These are phyloP conservation scores for Torymus texanus DNA, from an alignment of 2,888 invertebrate genomes.

Conservation along the genomic window DNA sequence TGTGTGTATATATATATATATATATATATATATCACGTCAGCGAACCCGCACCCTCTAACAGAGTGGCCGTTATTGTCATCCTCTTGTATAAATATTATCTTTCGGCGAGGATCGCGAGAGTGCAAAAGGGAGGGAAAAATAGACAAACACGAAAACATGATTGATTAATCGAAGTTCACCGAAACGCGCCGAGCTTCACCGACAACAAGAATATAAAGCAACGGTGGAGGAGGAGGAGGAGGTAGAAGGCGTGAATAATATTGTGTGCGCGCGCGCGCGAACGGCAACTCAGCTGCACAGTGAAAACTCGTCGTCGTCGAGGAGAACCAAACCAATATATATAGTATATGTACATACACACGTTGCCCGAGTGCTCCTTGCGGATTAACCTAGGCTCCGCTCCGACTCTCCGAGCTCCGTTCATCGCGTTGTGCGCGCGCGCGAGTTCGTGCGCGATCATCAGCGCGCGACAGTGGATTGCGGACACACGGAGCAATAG, in stretches of 20 bases:
- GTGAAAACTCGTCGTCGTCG: too few species aligned
- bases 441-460: background rate
- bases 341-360: too few species aligned
- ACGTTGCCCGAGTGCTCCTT: too few species aligned
- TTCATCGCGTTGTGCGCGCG: background rate
- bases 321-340: too few species aligned
- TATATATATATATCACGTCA: too few species aligned
- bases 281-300: too few species aligned
- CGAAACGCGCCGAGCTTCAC: slow-evolving; percentile 60
- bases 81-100: too few species aligned
- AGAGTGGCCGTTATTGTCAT: too few species aligned
- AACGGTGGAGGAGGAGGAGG: background rate
- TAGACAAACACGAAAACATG: slow-evolving; percentile 31
- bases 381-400: slow-evolving; percentile 59
- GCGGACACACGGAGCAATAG: too few species aligned
- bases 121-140: background rate
- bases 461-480: background rate
- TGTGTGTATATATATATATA: too few species aligned
- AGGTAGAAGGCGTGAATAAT: background rate
- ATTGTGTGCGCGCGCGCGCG: background rate
- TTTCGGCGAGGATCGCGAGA: too few species aligned
- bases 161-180: slow-evolving; percentile 66
- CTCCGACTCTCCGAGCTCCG: slow-evolving; percentile 32
- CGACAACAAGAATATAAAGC: slow-evolving; percentile 43
- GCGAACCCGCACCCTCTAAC: too few species aligned